A percentile compares a stretch with the other conserved stretches of the same genome.
Evolutionary conservation across 1,140 invertebrate species (phyloP).

Genomic region (Heliconius hermathena): DNA sequence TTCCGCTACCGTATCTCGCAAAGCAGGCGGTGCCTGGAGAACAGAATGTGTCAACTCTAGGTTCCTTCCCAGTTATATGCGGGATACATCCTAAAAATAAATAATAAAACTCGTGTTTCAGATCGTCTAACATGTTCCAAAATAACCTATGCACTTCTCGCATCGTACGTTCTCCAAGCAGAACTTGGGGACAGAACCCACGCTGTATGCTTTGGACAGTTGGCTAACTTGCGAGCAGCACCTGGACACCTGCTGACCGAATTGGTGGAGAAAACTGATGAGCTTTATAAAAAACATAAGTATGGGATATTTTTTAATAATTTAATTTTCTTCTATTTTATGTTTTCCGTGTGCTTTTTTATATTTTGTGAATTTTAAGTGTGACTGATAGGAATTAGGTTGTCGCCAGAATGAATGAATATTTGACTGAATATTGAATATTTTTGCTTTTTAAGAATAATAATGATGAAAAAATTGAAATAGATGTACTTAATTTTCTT

Average conservation of each 20-base stretch:
- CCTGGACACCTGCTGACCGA: conserved; percentile 68
- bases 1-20: too few species aligned
- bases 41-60: background rate
- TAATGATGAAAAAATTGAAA: too few species aligned
- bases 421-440: too few species aligned
- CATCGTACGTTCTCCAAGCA: conserved; percentile 95
- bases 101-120: conserved; percentile 21
- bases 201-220: conserved; percentile 21
- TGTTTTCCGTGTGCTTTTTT: background rate
- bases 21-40: too few species aligned
- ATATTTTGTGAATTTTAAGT: too few species aligned
- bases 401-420: too few species aligned
- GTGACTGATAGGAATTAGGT: too few species aligned
- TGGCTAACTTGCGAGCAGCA: conserved; percentile 43
- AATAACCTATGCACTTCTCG: conserved; percentile 96
- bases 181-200: conserved; percentile 94
- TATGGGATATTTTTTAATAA: conserved; percentile 63
- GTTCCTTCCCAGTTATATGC: background rate
- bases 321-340: background rate
- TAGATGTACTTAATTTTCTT: too few species aligned
- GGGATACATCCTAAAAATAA: too few species aligned
- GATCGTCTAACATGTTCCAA: conserved; percentile 96
- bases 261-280: conserved; percentile 95
- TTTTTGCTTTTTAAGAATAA: too few species aligned
- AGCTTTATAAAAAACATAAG: conserved; percentile 97